These are phyloP conservation scores for Tenualosa thibaudeaui DNA, from an alignment of 2,797 vertebrate species.

Conservation along the genomic window DNA sequence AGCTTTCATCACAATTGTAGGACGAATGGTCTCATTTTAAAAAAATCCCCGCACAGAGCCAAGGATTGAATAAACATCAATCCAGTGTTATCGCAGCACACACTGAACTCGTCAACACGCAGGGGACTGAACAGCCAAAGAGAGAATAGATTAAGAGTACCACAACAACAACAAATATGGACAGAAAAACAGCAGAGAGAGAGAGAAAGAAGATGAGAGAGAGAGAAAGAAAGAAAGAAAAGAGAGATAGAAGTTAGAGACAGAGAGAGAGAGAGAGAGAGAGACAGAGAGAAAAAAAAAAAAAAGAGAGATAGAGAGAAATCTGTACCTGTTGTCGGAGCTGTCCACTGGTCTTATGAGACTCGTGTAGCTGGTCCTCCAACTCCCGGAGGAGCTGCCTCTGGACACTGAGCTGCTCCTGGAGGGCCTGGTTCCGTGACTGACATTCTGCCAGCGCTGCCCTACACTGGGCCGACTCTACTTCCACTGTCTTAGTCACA, in stretches of 20 bases:
- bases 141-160: not conserved
- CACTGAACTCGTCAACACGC: not conserved
- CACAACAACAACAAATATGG: not conserved
- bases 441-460: conserved; percentile 81
- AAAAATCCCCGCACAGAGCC: conserved; percentile 5
- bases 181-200: not conserved
- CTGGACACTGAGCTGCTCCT: conserved; percentile 89
- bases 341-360: conserved; percentile 80
- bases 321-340: conserved; percentile 84
- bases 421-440: conserved; percentile 79
- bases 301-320: not conserved
- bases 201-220: not conserved
- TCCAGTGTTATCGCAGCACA: not conserved
- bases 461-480: conserved; percentile 81
- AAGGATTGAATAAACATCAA: not conserved
- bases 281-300: not conserved
- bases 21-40: conserved; percentile 2
- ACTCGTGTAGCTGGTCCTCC: conserved; percentile 87
- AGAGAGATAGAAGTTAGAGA: not conserved
- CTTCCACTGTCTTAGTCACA: conserved; percentile 82
- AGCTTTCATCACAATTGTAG: not conserved
- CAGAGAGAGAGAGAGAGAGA: not conserved
- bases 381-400: conserved; percentile 85
- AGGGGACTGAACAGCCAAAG: not conserved
- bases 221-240: not conserved